A percentile compares a stretch with the other conserved stretches of the same genome.
phyloP scores from a whole-genome alignment of 2,888 invertebrate species.

The Furcula furcula region DNA sequence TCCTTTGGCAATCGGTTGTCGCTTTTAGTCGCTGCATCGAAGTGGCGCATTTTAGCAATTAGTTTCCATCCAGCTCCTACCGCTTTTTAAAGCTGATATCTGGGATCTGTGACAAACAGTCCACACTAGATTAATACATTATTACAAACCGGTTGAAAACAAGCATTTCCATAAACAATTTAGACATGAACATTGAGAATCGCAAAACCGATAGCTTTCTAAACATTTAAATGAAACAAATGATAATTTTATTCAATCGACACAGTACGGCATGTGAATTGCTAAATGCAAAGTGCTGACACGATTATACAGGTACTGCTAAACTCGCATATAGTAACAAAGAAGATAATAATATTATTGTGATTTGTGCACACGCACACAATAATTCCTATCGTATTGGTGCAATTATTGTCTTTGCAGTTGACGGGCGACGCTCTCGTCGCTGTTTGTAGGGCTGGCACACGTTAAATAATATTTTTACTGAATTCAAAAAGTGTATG shows the following conservation, averaged over 20 bases:
- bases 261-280: background rate
- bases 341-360: conserved; percentile 1
- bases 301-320: background rate
- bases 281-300: background rate
- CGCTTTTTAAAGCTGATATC: too few species aligned
- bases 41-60: too few species aligned
- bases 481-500: too few species aligned
- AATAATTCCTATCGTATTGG: conserved; percentile 24
- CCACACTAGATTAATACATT: too few species aligned
- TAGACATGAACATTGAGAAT: too few species aligned
- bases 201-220: background rate
- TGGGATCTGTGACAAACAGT: too few species aligned
- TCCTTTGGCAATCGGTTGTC: too few species aligned
- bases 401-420: conserved; percentile 22
- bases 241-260: background rate
- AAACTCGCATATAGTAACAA: conserved; percentile 1
- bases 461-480: too few species aligned
- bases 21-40: too few species aligned
- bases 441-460: conserved; percentile 7
- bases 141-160: too few species aligned
- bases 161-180: too few species aligned
- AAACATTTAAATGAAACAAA: background rate
- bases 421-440: conserved; percentile 23
- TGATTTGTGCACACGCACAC: conserved; percentile 10
- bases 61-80: too few species aligned